Evolutionary conservation across 2,797 vertebrate genomes (phyloP), one percentile per base, ranked within the genome.

Genomic region (Zonotrichia albicollis): DNA sequence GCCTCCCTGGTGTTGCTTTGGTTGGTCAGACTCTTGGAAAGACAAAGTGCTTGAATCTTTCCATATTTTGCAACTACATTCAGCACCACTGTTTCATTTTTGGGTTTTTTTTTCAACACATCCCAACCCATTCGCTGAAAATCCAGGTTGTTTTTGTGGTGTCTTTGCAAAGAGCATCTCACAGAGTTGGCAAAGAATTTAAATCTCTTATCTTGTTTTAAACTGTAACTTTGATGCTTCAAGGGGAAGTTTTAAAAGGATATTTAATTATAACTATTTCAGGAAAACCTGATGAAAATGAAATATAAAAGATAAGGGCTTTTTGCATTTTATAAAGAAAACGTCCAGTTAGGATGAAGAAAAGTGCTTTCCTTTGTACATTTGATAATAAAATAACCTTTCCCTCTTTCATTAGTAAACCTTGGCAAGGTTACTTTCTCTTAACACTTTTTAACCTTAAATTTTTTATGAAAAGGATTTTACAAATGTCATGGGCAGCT

Each of bases 371-470:
- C n/a, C 48, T 95, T 86, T 95, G 58, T 90, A 64, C 71, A 66
- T 72, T 64, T 78, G 74, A 89, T 91, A 96, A 93, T 83, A 96
- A 95, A 96, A 91, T 90, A 95, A 93, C 91, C 89, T 95, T 96
- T 96, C 88, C 65, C 89, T 89, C 82, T 91, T 87, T 82, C 92
- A 96, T 97, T 96, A 96, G 94, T 88, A 95, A 91, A 93, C 85
- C 80, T 84, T 30, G 13, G 71, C 50, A 87, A 55, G 43, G 10
- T 29, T 29, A 74, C 74, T 87, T 94, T 87, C 87, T 57, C 94
- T 88, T 91, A 93, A 82, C 66, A 91, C 66, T 64, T 94, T 90
- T 95, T 87, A 95, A 95, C 72, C 65, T 89, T 95, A 93, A 90
- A 89, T 91, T 45, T 94, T 96, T 95, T 92, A 95, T 94, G 62